Conservation (phyloP, 2,113 vertebrate species). For the Zosterops japonicus region DNA sequence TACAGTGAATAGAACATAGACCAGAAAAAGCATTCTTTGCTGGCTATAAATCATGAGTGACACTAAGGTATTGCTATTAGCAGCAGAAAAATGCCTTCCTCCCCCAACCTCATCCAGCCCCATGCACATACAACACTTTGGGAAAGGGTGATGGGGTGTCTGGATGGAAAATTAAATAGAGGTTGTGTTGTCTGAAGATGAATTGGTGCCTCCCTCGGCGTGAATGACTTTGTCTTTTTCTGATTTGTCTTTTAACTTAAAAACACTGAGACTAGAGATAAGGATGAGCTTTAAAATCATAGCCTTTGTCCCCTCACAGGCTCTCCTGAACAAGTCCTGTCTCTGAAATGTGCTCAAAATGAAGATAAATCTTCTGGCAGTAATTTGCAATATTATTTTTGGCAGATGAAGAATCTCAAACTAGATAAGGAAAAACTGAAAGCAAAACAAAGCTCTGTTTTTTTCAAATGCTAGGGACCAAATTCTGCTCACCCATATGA, state of each 20-base stretch:
- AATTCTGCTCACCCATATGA: background rate
- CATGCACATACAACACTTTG: background rate
- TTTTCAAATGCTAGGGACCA: background rate
- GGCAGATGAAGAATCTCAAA: slow-evolving; percentile 50
- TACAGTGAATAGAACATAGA: slow-evolving; percentile 15
- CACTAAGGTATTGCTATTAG: slow-evolving; percentile 45
- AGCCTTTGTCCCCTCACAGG: slow-evolving; percentile 28
- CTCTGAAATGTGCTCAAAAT: slow-evolving; percentile 32
- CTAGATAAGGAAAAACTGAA: slow-evolving; percentile 56
- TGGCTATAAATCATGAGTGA: slow-evolving; percentile 50
- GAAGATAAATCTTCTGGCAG: slow-evolving; percentile 58
- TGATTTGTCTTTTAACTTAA: slow-evolving; percentile 50
- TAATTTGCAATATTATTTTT: slow-evolving; percentile 63
- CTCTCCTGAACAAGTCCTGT: slow-evolving; percentile 23
- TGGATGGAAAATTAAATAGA: slow-evolving; percentile 59
- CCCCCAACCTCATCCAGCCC: background rate
- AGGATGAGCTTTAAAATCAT: slow-evolving; percentile 27
- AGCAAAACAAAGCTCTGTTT: background rate
- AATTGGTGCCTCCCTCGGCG: background rate
- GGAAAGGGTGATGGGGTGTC: background rate
- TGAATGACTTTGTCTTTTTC: slow-evolving; percentile 37
- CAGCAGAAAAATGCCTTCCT: slow-evolving; percentile 26
- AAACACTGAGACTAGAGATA: slow-evolving; percentile 42
- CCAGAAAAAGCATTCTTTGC: slow-evolving; percentile 26
- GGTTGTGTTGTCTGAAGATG: slow-evolving; percentile 56